Conservation (phyloP, 2,888 invertebrate genomes). For the Drosophila kuntzei region DNA sequence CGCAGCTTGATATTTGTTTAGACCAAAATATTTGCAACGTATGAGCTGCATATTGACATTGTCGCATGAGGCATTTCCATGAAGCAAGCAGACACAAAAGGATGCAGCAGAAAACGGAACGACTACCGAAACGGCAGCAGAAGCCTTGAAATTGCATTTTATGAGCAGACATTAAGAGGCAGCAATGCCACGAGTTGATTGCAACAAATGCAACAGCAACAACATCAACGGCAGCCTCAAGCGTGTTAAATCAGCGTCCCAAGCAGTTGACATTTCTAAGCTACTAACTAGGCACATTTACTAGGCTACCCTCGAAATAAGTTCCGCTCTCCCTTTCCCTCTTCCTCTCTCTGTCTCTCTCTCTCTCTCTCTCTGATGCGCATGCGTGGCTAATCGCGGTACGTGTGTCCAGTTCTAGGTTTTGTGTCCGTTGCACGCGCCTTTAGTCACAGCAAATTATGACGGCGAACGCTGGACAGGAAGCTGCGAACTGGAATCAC, state of each 20-base stretch:
- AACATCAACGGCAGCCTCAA: slow-evolving; percentile 14
- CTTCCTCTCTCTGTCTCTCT: background rate
- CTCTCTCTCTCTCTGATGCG: slow-evolving; percentile 35
- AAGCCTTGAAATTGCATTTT: slow-evolving; percentile 76
- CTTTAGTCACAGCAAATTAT: slow-evolving; percentile 77
- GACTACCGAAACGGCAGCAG: slow-evolving; percentile 66
- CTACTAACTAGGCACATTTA: slow-evolving; percentile 65
- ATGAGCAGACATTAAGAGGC: slow-evolving; percentile 67
- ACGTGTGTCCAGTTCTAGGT: slow-evolving; percentile 68
- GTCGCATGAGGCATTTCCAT: slow-evolving; percentile 46
- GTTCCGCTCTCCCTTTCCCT: background rate
- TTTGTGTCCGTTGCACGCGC: slow-evolving; percentile 47
- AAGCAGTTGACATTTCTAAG: slow-evolving; percentile 71
- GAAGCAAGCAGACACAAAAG: slow-evolving; percentile 53
- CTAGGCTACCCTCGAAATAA: background rate
- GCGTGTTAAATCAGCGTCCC: slow-evolving; percentile 61
- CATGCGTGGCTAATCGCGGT: slow-evolving; percentile 71
- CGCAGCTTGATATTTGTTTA: slow-evolving; percentile 66
- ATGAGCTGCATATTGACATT: slow-evolving; percentile 49
- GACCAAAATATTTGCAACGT: slow-evolving; percentile 74
- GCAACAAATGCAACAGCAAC: slow-evolving; percentile 38
- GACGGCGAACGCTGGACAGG: slow-evolving; percentile 28
- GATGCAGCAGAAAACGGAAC: slow-evolving; percentile 26
- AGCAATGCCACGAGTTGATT: slow-evolving; percentile 47
- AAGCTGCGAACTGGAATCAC: slow-evolving; percentile 30